phyloP scores from a whole-genome alignment of 1,140 invertebrate species.

The Drosophila tsacasi region DNA sequence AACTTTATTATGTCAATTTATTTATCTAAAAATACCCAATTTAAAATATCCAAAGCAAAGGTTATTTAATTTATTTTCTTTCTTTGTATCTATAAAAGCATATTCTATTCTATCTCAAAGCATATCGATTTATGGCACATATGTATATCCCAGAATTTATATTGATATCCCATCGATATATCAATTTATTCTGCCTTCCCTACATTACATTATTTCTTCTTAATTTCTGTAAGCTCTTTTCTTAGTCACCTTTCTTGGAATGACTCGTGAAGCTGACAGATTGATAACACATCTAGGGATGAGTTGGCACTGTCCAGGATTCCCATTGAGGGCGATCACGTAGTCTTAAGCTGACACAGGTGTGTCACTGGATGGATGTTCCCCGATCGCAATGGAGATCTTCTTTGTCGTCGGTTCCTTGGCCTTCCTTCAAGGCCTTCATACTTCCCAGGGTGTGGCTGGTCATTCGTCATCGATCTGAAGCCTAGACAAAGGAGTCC shows the following conservation, averaged over 20 bases:
- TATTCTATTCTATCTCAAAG: no score
- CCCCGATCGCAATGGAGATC: neutral
- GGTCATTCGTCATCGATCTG: neutral
- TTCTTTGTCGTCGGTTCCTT: slow-evolving; percentile 3
- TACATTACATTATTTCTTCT: neutral
- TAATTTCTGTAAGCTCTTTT: neutral
- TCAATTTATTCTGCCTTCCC: neutral
- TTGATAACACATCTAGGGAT: neutral
- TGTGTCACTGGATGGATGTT: neutral
- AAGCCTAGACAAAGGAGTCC: neutral
- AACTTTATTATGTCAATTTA: neutral
- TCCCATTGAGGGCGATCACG: neutral
- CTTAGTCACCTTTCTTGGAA: slow-evolving; percentile 2
- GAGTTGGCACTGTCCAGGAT: neutral
- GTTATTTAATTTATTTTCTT: neutral
- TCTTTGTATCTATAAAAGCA: no score
- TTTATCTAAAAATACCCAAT: neutral
- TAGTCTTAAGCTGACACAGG: slow-evolving; percentile 10
- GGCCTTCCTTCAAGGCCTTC: neutral
- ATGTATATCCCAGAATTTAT: neutral
- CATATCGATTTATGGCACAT: neutral
- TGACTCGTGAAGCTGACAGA: neutral
- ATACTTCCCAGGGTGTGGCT: neutral
- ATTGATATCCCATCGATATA: neutral
- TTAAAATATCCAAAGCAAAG: neutral